Base-by-base conservation (phyloP, 2,888 invertebrate genomes). In the Smittia sp. region DNA sequence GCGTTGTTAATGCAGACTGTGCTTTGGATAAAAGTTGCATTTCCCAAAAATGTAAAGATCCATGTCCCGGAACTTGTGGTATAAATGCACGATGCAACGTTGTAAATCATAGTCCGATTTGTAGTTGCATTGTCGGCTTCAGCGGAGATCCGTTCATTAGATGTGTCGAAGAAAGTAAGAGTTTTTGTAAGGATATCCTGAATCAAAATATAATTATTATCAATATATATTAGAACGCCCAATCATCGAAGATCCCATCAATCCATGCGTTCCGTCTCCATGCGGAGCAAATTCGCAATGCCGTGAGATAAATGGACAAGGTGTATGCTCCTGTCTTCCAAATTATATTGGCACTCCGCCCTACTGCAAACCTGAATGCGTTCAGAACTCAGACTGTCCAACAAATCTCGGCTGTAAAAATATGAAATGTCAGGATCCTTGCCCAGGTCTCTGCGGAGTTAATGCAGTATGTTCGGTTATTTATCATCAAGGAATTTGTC, bases 281-380 rank as follows among this genome's bases (percentile, higher is more conserved):
- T 94, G 94, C 80, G 94, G 94, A 74, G 89, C 90, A 22, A 90
- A 93, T 81, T 91, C 93, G 27, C 89, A 91, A 82, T 94, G 94
- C 82, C 88, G 90, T 77, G 84, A 85, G 65, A 84, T 85, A 88
- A 70, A 2, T 83, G 86, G 89, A 78, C 89, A 89, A 76, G 88
- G 92, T 20, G 90, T 90, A 58, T 94, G 94, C 80, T 91, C 92
- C 75, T 94, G 93, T 80, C 83, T 89, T 77, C 85, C 88, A 67
- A 89, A 90, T 79, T 93, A 91, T 80, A 85, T 92, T 74, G 94
- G 95, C 68, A 86, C 92, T 78, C 87, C 94, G 54, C 93, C 93
- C 41, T 91, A 91, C 80, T 94, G 94, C 79, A 87, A 93, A 65
- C 93, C 93, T 24, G 92, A 93, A 85, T 94, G 94, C 82, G 87